Evolutionary conservation across 2,888 invertebrate genomes (phyloP).

Genomic region (Priocnemis perturbator): DNA sequence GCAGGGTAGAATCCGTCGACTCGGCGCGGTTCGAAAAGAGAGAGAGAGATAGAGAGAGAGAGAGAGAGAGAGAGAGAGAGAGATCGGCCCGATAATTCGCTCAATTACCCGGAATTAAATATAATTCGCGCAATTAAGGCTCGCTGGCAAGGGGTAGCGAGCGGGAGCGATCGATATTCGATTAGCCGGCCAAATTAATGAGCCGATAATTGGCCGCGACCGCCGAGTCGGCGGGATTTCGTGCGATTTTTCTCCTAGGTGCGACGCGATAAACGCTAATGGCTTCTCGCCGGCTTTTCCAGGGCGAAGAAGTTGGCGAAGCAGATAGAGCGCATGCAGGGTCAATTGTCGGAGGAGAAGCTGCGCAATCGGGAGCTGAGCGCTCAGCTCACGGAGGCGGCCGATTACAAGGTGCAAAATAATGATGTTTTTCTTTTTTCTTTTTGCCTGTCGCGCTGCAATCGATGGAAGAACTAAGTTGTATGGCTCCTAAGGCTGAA

Average conservation of each 20-base stretch:
- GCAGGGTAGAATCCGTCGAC: neutral
- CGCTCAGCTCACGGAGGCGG: slow-evolving; percentile 89
- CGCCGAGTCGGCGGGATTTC: no score
- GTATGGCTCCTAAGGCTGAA: no score
- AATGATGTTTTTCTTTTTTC: neutral
- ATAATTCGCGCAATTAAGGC: neutral
- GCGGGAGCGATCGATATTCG: no score
- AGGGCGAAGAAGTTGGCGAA: slow-evolving; percentile 88
- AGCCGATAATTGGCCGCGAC: no score
- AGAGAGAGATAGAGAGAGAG: neutral
- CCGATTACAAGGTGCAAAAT: slow-evolving; percentile 87
- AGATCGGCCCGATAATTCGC: neutral
- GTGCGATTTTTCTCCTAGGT: no score
- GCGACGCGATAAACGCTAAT: no score
- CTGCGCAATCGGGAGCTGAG: slow-evolving; percentile 89
- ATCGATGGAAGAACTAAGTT: no score
- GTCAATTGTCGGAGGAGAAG: slow-evolving; percentile 89
- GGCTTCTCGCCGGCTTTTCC: neutral
- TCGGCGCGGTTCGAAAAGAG: no score
- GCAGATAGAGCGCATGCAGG: slow-evolving; percentile 87
- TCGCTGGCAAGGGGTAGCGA: neutral
- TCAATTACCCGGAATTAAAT: neutral
- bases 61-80: no score
- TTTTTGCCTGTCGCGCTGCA: no score
- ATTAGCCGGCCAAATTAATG: no score